A percentile compares a stretch with the other conserved stretches of the same genome.
phyloP scores from a whole-genome alignment of 2,113 vertebrate species.

The Parus major region DNA sequence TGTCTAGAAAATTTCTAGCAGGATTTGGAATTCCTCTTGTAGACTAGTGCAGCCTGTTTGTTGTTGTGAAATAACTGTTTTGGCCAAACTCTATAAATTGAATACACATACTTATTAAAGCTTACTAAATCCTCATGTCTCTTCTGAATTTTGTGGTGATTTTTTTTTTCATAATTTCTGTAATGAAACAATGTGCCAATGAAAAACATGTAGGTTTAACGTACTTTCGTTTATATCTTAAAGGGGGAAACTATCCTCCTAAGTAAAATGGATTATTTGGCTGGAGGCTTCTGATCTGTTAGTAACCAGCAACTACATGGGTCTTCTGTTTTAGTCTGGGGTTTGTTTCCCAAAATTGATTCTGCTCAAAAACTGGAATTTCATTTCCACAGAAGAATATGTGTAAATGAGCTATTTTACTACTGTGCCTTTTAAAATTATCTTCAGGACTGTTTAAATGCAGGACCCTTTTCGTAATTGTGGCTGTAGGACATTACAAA shows the following conservation, averaged over 20 bases:
- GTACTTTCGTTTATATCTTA: neutral
- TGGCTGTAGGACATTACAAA: neutral
- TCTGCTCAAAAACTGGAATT: neutral
- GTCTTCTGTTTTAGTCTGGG: neutral
- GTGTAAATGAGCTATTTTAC: neutral
- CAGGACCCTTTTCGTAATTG: neutral
- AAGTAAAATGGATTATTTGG: neutral
- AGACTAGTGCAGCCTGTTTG: neutral
- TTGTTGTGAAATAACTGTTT: neutral
- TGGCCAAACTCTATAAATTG: neutral
- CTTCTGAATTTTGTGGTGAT: neutral
- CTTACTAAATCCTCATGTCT: neutral
- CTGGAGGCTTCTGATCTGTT: neutral
- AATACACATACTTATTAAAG: neutral
- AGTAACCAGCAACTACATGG: neutral
- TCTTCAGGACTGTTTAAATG: neutral
- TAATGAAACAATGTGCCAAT: neutral
- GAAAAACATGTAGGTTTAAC: neutral
- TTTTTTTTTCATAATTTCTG: neutral
- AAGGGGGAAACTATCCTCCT: neutral
- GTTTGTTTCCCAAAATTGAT: neutral
- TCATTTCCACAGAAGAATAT: neutral
- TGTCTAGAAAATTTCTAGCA: neutral
- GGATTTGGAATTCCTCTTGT: neutral
- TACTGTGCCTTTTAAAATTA: neutral